These are phyloP conservation scores for Sinocyclocheilus grahami DNA, from an alignment of 2,113 vertebrate genomes.

Conservation along the genomic window DNA sequence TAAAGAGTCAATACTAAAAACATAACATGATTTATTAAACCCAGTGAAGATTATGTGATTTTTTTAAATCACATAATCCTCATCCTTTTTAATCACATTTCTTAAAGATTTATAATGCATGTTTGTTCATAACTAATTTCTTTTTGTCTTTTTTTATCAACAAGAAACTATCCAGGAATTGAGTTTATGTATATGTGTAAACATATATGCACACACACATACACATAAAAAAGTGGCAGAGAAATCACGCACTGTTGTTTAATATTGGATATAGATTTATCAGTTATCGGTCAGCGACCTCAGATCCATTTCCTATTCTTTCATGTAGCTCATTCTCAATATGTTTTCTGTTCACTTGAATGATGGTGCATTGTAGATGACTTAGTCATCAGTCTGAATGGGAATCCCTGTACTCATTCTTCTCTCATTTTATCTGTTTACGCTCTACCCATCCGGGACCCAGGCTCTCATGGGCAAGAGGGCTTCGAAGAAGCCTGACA, in stretches of 20 bases:
- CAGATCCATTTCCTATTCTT: background rate
- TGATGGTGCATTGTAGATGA: slow-evolving; percentile 24
- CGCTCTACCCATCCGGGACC: slow-evolving; percentile 35
- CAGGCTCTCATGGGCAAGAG: slow-evolving; percentile 41
- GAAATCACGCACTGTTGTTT: background rate
- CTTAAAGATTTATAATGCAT: no score
- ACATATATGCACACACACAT: no score
- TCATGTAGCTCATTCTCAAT: slow-evolving; percentile 8
- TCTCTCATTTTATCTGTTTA: slow-evolving; percentile 43
- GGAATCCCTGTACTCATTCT: slow-evolving; percentile 35
- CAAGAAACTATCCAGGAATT: no score
- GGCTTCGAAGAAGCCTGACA: slow-evolving; percentile 43
- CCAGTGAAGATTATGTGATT: no score
- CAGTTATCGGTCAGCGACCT: background rate
- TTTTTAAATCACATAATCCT: no score
- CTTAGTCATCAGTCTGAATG: slow-evolving; percentile 32
- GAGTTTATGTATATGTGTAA: no score
- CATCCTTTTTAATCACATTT: no score
- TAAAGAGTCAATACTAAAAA: no score
- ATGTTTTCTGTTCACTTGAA: slow-evolving; percentile 15
- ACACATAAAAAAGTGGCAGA: background rate
- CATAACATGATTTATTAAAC: no score
- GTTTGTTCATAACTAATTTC: no score
- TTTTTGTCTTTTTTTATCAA: no score
- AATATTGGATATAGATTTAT: background rate